Evolutionary conservation across 2,888 invertebrate genomes (phyloP), one percentile per base, ranked within the genome.

Genomic region (Rutpela maculata): DNA sequence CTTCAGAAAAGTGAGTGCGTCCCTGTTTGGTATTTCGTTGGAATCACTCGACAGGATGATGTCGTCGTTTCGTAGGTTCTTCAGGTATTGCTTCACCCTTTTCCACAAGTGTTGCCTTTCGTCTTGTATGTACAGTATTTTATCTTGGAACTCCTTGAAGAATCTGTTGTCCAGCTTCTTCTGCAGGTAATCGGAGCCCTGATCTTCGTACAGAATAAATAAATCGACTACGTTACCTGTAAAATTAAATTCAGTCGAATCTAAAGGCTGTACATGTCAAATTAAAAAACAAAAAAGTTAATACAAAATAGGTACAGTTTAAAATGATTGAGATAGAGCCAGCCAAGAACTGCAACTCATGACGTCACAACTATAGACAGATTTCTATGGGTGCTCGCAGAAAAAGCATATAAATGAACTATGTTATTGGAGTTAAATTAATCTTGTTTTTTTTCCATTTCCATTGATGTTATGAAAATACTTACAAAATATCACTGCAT

Each of bases 1-100:
- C 88, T 94, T 94, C 55, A 95, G 90, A 89, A 93, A 94, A 85
- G 92, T 91, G 26, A 95, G 85, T n/a, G 94, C 92, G 76, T 92
- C 89, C 31, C 91, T 90, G 77, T 93, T 93, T 17, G 93, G 92
- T 76, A 95, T 91, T 82, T 93, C 93, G 84, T 92, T 92, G 18
- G 91, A 89, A 80, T 92, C 91, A 66, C 91, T 92, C 57, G 91
- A 91, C 74, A 94, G 89, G 76, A 93, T 90, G 74, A 93, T 89
- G 88, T 94, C 93, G 76, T 92, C 92, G 60, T 91, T 89, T 77
- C 88, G 86, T 74, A 92, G 84, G 84, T 91, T 91, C 68, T 85
- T 87, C 76, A 92, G 86, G 31, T 88, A 85, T 69, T 85, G 86
- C 80, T 88, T 88, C 15, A 91, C 86, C 75, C 85, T 87, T 56